Conservation (phyloP, 2,113 vertebrate genomes). For the Serinus canaria region DNA sequence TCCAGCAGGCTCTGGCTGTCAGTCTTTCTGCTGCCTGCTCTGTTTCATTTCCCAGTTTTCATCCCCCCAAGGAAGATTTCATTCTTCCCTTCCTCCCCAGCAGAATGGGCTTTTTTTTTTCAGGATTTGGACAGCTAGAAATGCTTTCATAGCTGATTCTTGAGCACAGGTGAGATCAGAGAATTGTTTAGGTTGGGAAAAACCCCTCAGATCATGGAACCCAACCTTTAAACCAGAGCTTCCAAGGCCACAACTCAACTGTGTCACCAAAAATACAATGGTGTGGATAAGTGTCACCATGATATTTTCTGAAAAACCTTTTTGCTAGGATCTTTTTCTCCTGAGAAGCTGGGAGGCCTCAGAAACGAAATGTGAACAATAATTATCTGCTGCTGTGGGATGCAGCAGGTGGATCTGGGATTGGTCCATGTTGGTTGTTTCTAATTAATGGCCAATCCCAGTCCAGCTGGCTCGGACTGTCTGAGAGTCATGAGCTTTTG, state of each 20-base stretch:
- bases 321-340: too few species aligned
- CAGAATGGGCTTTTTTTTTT: neutral
- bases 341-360: too few species aligned
- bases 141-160: neutral
- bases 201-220: rapidly evolving
- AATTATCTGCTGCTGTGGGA: too few species aligned
- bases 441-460: too few species aligned
- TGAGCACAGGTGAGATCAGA: neutral
- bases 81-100: neutral
- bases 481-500: too few species aligned
- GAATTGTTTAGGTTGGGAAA: neutral
- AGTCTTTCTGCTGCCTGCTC: neutral
- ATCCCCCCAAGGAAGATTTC: neutral
- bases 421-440: too few species aligned
- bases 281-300: neutral
- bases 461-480: too few species aligned
- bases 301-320: too few species aligned
- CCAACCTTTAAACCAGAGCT: neutral
- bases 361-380: too few species aligned
- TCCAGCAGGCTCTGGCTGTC: neutral
- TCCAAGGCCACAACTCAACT: neutral
- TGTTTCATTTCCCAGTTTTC: neutral
- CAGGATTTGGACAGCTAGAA: neutral
- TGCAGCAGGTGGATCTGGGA: too few species aligned
- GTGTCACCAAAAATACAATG: neutral